Base-by-base conservation (phyloP, 2,888 invertebrate species). In the Lysandra bellargus region DNA sequence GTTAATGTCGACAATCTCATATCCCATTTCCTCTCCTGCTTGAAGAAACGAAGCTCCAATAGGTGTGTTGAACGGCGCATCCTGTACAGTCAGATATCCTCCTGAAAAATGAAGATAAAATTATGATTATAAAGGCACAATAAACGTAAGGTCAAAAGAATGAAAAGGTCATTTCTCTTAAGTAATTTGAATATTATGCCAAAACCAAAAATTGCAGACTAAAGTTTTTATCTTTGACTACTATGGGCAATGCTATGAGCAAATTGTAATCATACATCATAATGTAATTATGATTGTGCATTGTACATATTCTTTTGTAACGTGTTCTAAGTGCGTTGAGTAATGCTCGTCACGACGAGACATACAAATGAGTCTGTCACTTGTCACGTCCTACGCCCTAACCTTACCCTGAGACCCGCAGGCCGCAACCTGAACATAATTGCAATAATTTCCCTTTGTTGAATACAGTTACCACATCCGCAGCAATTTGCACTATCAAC, bases 1-100 rank as follows among this genome's bases (percentile, higher is more conserved):
- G 87, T 98, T 98, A 0, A 98, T 95, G 89, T 98, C 98, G 0
- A 97, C 88, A 79, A 98, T 96, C 80, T 98, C 97, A 90, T 98
- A 98, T 40, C 98, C 98, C 97, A 98, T 97, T 90, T 98, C 98
- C 88, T 98, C 96, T n/a, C 97, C 98, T 0, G 98, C 98, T 93
- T 98, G 97, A 0, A 98, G 90, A 85, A 98, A 97, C 0, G 98
- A 98, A 0, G 97, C 96, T 0, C 98, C 98, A 61, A 98, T 90
- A 0, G 98, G 98, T 0, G 98, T 98, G 86, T 97, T 96, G 92
- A 96, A 97, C 0, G 97, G 97, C 0, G 96, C 91, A 85, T 97
- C 97, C 91, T 97, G 97, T 0, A 97, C 96, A 0, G 97, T 97
- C 81, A 97, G 91, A 85, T 96, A 97, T 7, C 97, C 97, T 49